A percentile compares a stretch with the other conserved stretches of the same genome.
Conservation (phyloP, 2,113 vertebrate genomes). For the Bufo bufo region DNA sequence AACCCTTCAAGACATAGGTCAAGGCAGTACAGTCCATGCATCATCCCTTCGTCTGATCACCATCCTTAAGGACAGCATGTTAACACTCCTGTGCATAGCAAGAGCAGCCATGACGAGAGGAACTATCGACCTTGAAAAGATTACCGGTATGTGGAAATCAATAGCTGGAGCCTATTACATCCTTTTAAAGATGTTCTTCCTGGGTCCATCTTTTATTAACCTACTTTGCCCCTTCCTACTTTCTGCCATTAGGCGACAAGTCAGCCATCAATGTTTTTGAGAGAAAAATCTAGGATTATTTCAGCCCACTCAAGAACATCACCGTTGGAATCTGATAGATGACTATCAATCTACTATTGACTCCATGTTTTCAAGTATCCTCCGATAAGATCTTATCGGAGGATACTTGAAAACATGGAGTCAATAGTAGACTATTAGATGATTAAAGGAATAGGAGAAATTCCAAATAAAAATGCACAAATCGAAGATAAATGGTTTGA, state of each 20-base stretch:
- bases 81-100: not conserved
- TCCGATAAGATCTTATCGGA: too few species aligned
- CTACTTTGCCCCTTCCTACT: not conserved
- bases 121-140: conserved; percentile 36
- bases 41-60: not conserved
- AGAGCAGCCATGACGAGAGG: conserved; percentile 13
- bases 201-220: not conserved
- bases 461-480: too few species aligned
- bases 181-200: not conserved
- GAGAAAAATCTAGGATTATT: not conserved
- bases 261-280: not conserved
- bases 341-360: too few species aligned
- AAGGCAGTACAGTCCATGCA: not conserved
- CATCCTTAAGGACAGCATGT: conserved; percentile 5
- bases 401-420: too few species aligned
- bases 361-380: too few species aligned
- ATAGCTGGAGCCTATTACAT: conserved; percentile 7
- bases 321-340: too few species aligned
- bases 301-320: not conserved
- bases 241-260: not conserved
- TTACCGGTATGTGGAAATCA: not conserved
- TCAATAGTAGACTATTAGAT: too few species aligned
- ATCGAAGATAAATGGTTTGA: too few species aligned
- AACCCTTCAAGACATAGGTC: conserved; percentile 26
- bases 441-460: too few species aligned